phyloP scores from a whole-genome alignment of 2,797 vertebrate genomes.

The Meda fulgida region DNA sequence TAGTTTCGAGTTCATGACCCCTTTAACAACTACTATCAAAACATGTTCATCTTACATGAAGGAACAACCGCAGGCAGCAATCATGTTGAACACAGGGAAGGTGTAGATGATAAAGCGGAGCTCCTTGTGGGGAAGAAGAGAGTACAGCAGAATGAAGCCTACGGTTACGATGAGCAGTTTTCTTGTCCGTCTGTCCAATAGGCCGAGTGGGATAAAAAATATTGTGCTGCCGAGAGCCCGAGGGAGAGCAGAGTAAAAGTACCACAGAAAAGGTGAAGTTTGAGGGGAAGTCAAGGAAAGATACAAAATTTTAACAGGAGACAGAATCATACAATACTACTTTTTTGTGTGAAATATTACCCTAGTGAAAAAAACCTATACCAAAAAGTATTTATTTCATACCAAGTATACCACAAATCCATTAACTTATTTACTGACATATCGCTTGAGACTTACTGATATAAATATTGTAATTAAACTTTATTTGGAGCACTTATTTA shows the following conservation, averaged over 20 bases:
- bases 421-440: too few relatives aligned
- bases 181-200: slow-evolving; percentile 83
- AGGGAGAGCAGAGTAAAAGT: slow-evolving; percentile 94
- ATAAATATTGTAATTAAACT: too few relatives aligned
- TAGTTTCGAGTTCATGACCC: not conserved
- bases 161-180: slow-evolving; percentile 79
- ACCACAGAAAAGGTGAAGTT: slow-evolving; percentile 94
- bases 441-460: too few relatives aligned
- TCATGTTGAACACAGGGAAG: slow-evolving; percentile 88
- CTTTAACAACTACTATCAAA: not conserved
- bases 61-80: slow-evolving; percentile 89
- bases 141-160: slow-evolving; percentile 92
- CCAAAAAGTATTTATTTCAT: too few relatives aligned
- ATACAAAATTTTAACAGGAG: not conserved
- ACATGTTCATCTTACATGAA: slow-evolving; percentile 79
- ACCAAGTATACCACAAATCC: too few relatives aligned
- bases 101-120: slow-evolving; percentile 95
- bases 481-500: too few relatives aligned
- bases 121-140: slow-evolving; percentile 95
- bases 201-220: slow-evolving; percentile 87
- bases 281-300: slow-evolving; percentile 75
- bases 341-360: not conserved
- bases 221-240: slow-evolving; percentile 88
- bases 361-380: too few relatives aligned
- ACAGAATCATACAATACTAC: not conserved